These are phyloP conservation scores for Leptinotarsa defecta DNA, from an alignment of 1,140 invertebrate species.

Conservation along the genomic window DNA sequence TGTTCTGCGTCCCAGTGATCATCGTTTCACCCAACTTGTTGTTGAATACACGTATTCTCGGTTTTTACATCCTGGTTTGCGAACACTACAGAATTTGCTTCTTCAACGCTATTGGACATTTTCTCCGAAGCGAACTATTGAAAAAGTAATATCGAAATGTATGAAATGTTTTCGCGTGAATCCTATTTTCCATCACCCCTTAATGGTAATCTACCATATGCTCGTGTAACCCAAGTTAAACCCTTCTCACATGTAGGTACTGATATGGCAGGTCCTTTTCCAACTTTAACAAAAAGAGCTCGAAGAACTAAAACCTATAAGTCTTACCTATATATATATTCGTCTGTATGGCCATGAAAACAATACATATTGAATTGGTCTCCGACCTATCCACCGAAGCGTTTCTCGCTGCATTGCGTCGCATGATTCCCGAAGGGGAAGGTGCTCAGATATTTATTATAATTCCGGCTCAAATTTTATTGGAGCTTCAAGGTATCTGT, in stretches of 20 bases:
- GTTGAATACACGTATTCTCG: too few species aligned
- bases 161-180: conserved; percentile 20
- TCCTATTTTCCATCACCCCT: conserved; percentile 7
- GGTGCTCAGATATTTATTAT: neutral
- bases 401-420: conserved; percentile 36
- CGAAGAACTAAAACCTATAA: neutral
- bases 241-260: too few species aligned
- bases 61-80: too few species aligned
- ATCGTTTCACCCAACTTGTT: neutral
- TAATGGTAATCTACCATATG: conserved; percentile 23
- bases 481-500: too few species aligned
- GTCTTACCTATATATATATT: conserved; percentile 3
- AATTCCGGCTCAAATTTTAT: too few species aligned
- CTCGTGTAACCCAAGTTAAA: neutral
- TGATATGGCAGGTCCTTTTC: conserved; percentile 23
- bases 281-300: neutral
- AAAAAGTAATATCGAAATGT: neutral
- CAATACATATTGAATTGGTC: conserved; percentile 19
- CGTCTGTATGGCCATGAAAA: conserved; percentile 15
- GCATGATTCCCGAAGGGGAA: conserved; percentile 43
- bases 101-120: too few species aligned
- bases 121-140: neutral
- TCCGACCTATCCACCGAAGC: conserved; percentile 21
- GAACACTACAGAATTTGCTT: too few species aligned
- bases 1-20: neutral